A percentile compares a stretch with the other conserved stretches of the same genome.
These are phyloP conservation scores for Drosophila tanythrix DNA, from an alignment of 2,888 invertebrate genomes.

Conservation along the genomic window DNA sequence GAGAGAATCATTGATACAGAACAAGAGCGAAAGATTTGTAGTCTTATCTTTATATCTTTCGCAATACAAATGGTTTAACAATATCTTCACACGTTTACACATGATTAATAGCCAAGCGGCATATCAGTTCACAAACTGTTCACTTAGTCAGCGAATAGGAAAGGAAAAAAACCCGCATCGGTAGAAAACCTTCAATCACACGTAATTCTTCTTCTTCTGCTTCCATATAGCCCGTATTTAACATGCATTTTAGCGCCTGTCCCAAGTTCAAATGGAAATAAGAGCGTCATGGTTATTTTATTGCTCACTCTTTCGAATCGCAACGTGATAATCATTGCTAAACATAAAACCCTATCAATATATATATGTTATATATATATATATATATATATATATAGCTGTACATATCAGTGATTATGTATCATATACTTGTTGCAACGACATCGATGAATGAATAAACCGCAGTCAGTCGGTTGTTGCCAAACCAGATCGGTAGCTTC, in stretches of 20 bases:
- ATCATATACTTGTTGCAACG: constrained; percentile 13
- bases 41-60: not conserved
- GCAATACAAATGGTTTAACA: not conserved
- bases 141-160: constrained; percentile 34
- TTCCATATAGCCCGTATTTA: constrained; percentile 48
- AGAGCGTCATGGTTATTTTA: constrained; percentile 50
- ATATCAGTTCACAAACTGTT: constrained; percentile 24
- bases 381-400: not conserved
- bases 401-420: not conserved
- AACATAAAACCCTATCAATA: constrained; percentile 37
- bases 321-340: constrained; percentile 71
- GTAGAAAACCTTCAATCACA: constrained; percentile 60
- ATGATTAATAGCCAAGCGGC: constrained; percentile 44
- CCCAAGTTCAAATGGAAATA: constrained; percentile 73
- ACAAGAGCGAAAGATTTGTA: not conserved
- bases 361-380: no score
- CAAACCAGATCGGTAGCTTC: constrained; percentile 52
- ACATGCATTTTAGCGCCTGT: constrained; percentile 70
- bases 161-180: constrained; percentile 54
- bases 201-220: constrained; percentile 34
- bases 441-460: constrained; percentile 69
- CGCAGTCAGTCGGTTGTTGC: constrained; percentile 35
- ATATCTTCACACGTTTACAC: not conserved
- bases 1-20: not conserved
- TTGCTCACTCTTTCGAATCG: constrained; percentile 49